Evolutionary conservation across 2,888 invertebrate genomes (phyloP).

Genomic region (Sericinus montela): DNA sequence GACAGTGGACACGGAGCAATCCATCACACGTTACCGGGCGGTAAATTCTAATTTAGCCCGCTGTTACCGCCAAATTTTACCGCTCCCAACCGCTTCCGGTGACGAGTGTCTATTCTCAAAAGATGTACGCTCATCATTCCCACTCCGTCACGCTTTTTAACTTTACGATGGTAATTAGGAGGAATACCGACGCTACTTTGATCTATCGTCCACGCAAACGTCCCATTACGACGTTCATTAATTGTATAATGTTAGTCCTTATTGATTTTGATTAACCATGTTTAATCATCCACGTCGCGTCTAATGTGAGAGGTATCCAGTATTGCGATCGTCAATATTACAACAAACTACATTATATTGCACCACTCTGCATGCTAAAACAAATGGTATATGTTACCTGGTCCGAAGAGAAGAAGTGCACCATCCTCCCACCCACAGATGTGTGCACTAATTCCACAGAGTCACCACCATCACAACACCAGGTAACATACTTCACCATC

Average conservation of each 20-base stretch:
- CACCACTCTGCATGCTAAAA: no score
- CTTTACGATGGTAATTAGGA: slow-evolving; percentile 31
- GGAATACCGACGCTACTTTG: slow-evolving; percentile 27
- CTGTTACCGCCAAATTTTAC: slow-evolving; percentile 20
- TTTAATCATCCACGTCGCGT: background rate
- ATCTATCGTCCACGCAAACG: slow-evolving; percentile 25
- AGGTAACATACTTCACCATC: no score
- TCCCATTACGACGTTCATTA: slow-evolving; percentile 24
- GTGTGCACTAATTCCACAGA: no score
- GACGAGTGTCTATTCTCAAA: slow-evolving; percentile 19
- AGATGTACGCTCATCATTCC: slow-evolving; percentile 27
- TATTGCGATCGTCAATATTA: no score
- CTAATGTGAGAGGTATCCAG: no score
- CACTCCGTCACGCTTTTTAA: slow-evolving; percentile 22
- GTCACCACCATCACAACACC: no score
- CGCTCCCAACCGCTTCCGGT: slow-evolving; percentile 25
- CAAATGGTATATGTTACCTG: no score
- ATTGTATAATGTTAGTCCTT: slow-evolving; percentile 20
- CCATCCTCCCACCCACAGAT: no score
- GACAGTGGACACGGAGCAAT: slow-evolving; percentile 19
- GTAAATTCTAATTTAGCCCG: slow-evolving; percentile 27
- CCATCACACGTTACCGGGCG: slow-evolving; percentile 22
- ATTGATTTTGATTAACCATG: background rate
- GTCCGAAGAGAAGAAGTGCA: no score
- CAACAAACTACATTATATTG: no score